Evolutionary conservation across 2,797 vertebrate species (phyloP), one percentile per base, ranked within the genome.

Genomic region (Aotus griseimembra): DNA sequence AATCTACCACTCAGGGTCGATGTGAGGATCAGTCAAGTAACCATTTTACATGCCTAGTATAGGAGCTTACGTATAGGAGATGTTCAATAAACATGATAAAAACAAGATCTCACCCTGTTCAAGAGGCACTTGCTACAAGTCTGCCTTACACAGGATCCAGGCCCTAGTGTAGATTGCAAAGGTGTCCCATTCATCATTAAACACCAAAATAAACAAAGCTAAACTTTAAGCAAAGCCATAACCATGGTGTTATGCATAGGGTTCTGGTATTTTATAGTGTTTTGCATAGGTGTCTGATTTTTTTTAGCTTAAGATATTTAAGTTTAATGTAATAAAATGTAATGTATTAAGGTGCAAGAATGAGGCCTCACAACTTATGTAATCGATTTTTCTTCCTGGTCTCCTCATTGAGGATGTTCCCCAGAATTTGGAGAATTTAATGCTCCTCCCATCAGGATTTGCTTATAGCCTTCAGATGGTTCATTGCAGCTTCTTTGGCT

Each of bases 41-140:
- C 33, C 2, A 0, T 44, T 75, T 30, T 48, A 28, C 9, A 10
- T 46, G 50, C 50, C 19, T 46, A 20, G 30, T 17, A 1, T 2
- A 28, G 48, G 26, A 9, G 46, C 28, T 61, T 36, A 5, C 0
- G 0, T 10, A 4, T 0, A 17, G 4, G 1, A 30, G 86, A 10
- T 7, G 46, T 33, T 82, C 28, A 30, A 1, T 33, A 12, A 70
- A 10, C 19, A 0, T 7, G 28, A n/a, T 36, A 36, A 36, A 36
- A 36, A 36, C 36, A 36, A 81, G 46, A 48, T 3, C n/a, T 52
- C 13, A 8, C 12, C 14, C 22, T 39, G 4, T 19, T 48, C 30
- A 30, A 64, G 39, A 90, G 79, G 28, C 33, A 28, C 4, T 20
- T 14, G 28, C 48, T 33, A 12, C 24, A 8, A 50, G 36, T 36